These are phyloP conservation scores for Psammodynastes pulverulentus DNA, from an alignment of 2,113 vertebrate genomes.

Conservation along the genomic window DNA sequence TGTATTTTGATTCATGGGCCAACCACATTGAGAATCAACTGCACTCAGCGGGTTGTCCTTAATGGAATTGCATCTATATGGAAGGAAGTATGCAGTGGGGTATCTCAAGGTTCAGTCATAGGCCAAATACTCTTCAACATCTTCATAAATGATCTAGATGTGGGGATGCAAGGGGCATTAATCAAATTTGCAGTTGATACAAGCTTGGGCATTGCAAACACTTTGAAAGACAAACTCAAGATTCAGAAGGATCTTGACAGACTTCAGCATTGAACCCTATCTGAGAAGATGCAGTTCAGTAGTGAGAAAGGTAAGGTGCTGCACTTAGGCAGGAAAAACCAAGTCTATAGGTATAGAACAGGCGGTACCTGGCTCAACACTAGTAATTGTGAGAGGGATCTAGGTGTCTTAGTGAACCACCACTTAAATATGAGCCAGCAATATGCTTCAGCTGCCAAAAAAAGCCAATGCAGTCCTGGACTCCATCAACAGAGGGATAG, in stretches of 20 bases:
- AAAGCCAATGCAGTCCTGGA: background rate
- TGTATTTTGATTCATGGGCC: background rate
- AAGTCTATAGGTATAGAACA: background rate
- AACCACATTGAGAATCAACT: background rate
- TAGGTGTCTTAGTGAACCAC: background rate
- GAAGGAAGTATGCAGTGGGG: background rate
- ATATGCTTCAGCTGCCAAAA: background rate
- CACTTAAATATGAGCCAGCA: background rate
- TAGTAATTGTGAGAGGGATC: background rate
- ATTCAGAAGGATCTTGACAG: background rate
- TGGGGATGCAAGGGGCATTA: background rate
- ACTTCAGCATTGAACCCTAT: background rate
- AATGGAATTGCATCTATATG: background rate
- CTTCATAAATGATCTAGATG: background rate
- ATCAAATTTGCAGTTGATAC: background rate
- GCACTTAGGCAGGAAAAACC: background rate
- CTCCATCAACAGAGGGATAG: background rate
- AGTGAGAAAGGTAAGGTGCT: background rate
- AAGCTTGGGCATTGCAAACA: background rate
- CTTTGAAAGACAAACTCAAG: background rate
- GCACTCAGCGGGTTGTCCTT: background rate
- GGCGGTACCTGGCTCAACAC: background rate
- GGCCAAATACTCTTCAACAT: background rate
- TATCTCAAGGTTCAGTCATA: background rate
- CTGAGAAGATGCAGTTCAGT: background rate